phyloP scores from a whole-genome alignment of 2,797 vertebrate genomes.

The Poeciliopsis paucimaculata region DNA sequence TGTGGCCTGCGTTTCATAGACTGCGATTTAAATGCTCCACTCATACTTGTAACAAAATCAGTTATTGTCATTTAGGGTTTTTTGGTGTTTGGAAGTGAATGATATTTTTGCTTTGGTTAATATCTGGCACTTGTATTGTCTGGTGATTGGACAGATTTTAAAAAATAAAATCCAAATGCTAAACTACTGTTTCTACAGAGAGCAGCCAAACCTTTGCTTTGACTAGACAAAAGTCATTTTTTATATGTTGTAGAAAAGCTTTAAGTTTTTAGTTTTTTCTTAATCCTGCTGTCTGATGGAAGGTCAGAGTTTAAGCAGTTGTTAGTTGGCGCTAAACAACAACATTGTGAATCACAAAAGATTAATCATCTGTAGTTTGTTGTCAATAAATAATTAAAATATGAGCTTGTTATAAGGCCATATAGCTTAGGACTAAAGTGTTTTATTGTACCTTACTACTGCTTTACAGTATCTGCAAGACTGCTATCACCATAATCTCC shows the following conservation, averaged over 20 bases:
- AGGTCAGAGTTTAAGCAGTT: not conserved
- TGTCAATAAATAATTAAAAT: not conserved
- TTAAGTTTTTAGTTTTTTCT: not conserved
- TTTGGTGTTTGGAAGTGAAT: conserved; percentile 16
- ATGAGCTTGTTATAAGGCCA: not conserved
- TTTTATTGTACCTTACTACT: not conserved
- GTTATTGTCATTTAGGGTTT: conserved; percentile 8
- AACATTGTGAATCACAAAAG: not conserved
- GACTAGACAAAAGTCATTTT: not conserved
- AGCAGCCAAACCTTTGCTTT: not conserved
- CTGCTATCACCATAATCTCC: conserved; percentile 13
- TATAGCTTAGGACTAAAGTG: not conserved
- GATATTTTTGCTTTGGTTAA: not conserved
- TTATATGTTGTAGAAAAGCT: not conserved
- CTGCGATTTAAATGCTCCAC: not conserved
- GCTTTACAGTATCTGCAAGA: not conserved
- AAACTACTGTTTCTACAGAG: not conserved
- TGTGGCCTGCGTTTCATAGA: not conserved
- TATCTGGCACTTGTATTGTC: not conserved
- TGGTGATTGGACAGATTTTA: not conserved
- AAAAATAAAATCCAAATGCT: not conserved
- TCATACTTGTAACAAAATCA: not conserved
- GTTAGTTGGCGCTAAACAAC: too few relatives aligned
- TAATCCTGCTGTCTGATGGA: not conserved
- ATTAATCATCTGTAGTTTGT: not conserved